These are phyloP conservation scores for Oncorhynchus nerka DNA, from an alignment of 2,113 vertebrate species.

Conservation along the genomic window DNA sequence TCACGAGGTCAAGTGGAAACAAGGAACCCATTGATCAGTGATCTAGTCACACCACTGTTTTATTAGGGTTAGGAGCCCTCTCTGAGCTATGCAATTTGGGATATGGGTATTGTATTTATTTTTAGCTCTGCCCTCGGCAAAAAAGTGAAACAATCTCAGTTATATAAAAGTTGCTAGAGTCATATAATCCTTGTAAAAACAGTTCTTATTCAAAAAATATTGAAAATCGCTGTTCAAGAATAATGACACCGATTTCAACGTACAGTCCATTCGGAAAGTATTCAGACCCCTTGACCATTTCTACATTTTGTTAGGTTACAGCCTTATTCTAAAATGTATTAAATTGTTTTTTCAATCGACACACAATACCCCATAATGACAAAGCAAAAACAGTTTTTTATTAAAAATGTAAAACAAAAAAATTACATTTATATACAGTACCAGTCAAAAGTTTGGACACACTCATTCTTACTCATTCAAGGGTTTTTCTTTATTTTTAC, in stretches of 20 bases:
- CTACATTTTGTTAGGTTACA: too few species aligned
- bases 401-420: too few species aligned
- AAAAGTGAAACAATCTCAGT: not conserved
- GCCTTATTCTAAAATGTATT: too few species aligned
- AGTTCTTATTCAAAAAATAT: not conserved
- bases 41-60: not conserved
- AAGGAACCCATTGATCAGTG: not conserved
- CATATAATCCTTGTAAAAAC: not conserved
- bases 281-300: too few species aligned
- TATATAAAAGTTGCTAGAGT: not conserved
- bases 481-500: too few species aligned
- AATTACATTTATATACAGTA: too few species aligned
- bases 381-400: too few species aligned
- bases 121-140: not conserved
- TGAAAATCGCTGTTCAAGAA: not conserved
- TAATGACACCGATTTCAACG: not conserved
- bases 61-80: not conserved
- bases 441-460: too few species aligned
- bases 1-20: not conserved
- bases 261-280: not conserved
- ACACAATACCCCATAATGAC: too few species aligned
- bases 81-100: not conserved
- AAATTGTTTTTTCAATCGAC: too few species aligned
- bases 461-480: too few species aligned
- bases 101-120: not conserved